These are phyloP conservation scores for Ploceus nigricollis DNA, from an alignment of 2,113 vertebrate species.

Conservation along the genomic window DNA sequence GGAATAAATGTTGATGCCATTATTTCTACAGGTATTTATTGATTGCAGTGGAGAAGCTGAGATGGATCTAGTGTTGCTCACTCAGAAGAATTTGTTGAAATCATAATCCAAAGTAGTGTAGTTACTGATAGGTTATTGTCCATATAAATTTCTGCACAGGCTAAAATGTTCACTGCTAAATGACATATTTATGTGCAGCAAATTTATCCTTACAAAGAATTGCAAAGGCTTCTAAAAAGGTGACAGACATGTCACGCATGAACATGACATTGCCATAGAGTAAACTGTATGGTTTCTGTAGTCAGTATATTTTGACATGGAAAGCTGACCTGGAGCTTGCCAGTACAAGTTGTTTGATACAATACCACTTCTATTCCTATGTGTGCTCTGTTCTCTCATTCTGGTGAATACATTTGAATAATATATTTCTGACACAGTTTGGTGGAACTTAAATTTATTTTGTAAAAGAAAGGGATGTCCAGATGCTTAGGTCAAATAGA, in stretches of 20 bases:
- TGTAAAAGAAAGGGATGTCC: not conserved
- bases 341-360: not conserved
- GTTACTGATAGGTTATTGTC: not conserved
- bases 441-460: not conserved
- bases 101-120: not conserved
- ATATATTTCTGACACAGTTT: not conserved
- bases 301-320: not conserved
- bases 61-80: not conserved
- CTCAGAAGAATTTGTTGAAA: not conserved
- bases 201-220: not conserved
- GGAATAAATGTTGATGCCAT: not conserved
- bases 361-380: not conserved
- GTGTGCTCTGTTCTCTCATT: not conserved
- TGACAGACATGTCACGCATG: not conserved
- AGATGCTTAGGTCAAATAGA: not conserved
- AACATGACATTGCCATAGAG: not conserved
- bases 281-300: not conserved
- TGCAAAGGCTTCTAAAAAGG: not conserved
- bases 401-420: constrained; percentile 7
- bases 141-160: not conserved
- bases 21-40: not conserved
- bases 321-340: not conserved
- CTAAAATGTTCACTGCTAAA: not conserved
- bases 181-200: not conserved
- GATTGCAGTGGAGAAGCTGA: not conserved